Conservation (phyloP, 1,140 invertebrate genomes). For the Oscheius sp. region DNA sequence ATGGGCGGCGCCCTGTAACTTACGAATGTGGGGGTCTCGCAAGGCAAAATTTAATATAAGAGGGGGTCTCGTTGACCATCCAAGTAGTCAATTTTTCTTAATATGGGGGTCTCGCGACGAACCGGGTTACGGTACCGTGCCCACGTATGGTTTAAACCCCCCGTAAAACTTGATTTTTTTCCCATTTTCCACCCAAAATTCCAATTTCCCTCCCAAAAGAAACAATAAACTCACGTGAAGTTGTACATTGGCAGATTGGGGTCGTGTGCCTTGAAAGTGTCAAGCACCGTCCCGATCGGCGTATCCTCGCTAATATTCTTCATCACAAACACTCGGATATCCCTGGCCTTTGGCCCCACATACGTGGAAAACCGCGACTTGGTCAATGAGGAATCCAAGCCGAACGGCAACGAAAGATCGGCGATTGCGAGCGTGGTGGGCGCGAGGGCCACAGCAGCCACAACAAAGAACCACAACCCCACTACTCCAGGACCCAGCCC, state of each 20-base stretch:
- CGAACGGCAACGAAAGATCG: constrained; percentile 44
- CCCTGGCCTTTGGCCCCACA: constrained; percentile 37
- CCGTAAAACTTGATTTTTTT: too few species aligned
- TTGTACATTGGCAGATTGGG: constrained; percentile 50
- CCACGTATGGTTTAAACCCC: too few species aligned
- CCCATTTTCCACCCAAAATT: too few species aligned
- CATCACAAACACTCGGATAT: constrained; percentile 55
- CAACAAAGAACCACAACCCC: constrained; percentile 28
- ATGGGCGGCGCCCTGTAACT: too few species aligned
- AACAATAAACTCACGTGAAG: constrained; percentile 48
- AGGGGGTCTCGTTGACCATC: too few species aligned
- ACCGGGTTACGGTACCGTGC: too few species aligned
- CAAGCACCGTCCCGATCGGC: constrained; percentile 48
- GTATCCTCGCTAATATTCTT: constrained; percentile 56
- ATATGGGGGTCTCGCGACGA: too few species aligned
- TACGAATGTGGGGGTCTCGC: too few species aligned
- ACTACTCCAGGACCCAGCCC: background rate
- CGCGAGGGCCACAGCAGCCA: background rate
- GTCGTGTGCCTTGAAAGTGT: constrained; percentile 58
- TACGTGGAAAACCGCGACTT: constrained; percentile 34
- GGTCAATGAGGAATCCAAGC: constrained; percentile 16
- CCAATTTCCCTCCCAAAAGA: too few species aligned
- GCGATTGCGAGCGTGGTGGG: constrained; percentile 14
- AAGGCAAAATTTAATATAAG: too few species aligned
- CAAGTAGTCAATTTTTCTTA: too few species aligned